A percentile compares a stretch with the other conserved stretches of the same genome.
Conservation (phyloP, 92 coral and sea anemone genomes). For the Nematostella vectensis region DNA sequence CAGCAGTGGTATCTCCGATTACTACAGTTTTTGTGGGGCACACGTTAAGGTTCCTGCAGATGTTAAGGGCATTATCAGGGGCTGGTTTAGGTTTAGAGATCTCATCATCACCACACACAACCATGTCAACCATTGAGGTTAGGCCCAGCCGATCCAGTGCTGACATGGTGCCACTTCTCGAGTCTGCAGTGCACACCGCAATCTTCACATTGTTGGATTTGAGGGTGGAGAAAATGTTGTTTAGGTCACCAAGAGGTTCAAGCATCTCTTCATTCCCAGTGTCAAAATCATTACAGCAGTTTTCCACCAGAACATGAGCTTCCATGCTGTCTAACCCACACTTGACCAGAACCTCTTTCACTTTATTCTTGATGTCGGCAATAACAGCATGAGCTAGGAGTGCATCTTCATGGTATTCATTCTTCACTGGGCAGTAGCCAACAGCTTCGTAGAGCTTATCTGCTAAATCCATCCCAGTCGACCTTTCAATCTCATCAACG, state of each 20-base stretch:
- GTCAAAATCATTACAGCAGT: conserved; percentile 68
- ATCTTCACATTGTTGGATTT: conserved; percentile 72
- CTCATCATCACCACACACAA: conserved; percentile 84
- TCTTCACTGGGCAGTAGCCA: conserved; percentile 76
- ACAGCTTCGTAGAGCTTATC: conserved; percentile 64
- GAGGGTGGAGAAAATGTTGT: conserved; percentile 57
- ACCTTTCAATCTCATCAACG: conserved; percentile 61
- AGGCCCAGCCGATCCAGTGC: conserved; percentile 77
- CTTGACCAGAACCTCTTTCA: conserved; percentile 64
- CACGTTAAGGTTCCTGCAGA: conserved; percentile 66
- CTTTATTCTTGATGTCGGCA: conserved; percentile 69
- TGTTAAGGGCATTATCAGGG: conserved; percentile 83
- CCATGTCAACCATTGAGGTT: conserved; percentile 53
- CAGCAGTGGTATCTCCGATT: conserved; percentile 89
- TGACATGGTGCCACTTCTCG: conserved; percentile 77
- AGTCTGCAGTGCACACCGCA: conserved; percentile 88
- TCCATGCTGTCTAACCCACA: conserved; percentile 41
- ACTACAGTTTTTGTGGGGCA: conserved; percentile 63
- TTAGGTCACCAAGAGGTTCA: conserved; percentile 71
- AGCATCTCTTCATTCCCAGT: conserved; percentile 59
- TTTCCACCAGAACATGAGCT: conserved; percentile 54
- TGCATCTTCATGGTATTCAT: conserved; percentile 61
- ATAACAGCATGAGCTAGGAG: conserved; percentile 89
- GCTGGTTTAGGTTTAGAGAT: conserved; percentile 83
- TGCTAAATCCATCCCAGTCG: conserved; percentile 59